A percentile compares a stretch with the other conserved stretches of the same genome.
Conservation (phyloP, 2,888 invertebrate genomes). For the Anticlea derivata region DNA sequence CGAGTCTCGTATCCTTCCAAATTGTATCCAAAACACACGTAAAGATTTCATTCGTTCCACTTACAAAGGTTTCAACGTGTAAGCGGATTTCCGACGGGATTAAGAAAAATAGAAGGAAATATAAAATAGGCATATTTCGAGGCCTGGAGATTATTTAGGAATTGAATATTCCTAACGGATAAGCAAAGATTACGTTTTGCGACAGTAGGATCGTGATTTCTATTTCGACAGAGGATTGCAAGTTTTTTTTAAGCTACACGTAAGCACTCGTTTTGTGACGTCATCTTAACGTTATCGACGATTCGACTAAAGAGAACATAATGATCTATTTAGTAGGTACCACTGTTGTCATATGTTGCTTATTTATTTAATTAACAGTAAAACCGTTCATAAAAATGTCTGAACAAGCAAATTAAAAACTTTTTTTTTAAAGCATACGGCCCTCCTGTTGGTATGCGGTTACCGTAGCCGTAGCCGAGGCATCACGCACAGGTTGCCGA, state of each 20-base stretch:
- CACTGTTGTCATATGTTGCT: no score
- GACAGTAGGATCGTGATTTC: constrained; percentile 28
- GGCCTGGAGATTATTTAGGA: constrained; percentile 43
- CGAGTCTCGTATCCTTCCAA: not conserved
- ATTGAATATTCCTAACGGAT: constrained; percentile 45
- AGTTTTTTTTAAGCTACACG: not conserved
- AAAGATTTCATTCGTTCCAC: constrained; percentile 56
- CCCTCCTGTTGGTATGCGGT: no score
- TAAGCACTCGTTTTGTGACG: no score
- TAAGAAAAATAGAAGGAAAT: constrained; percentile 56
- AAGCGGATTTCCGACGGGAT: constrained; percentile 63
- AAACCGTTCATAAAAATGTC: no score
- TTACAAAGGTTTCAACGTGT: constrained; percentile 58
- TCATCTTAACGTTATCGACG: no score
- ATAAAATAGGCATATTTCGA: constrained; percentile 49
- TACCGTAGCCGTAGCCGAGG: no score
- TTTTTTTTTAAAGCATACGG: no score
- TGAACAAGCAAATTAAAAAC: no score
- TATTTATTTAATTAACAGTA: no score
- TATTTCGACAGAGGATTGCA: constrained; percentile 10
- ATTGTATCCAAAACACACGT: constrained; percentile 17
- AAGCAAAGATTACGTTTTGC: constrained; percentile 43
- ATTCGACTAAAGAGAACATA: no score
- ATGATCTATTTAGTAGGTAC: no score
- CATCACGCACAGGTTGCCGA: no score